Percentiles rank a stretch among this genome's conserved stretches.
Conservation (phyloP, 2,113 vertebrate species). For the Burhinus oedicnemus region DNA sequence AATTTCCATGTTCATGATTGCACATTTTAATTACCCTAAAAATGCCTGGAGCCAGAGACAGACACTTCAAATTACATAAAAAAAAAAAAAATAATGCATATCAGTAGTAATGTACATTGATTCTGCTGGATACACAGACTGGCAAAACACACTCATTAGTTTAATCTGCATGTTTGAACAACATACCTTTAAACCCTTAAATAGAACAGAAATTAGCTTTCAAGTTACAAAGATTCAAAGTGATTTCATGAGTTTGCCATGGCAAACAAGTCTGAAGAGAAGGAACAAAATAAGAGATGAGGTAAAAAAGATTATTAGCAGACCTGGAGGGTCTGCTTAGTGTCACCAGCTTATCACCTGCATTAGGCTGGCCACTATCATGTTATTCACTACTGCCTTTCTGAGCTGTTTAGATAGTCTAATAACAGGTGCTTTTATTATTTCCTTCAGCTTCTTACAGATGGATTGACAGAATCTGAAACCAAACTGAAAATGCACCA, state of each 20-base stretch:
- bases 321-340: background rate
- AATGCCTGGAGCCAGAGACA: background rate
- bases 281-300: background rate
- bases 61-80: background rate
- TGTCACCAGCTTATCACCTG: background rate
- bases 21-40: background rate
- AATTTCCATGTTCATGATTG: background rate
- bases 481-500: background rate
- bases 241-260: background rate
- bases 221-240: background rate
- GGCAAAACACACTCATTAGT: background rate
- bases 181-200: background rate
- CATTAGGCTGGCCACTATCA: background rate
- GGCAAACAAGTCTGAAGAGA: background rate
- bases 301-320: background rate
- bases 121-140: constrained; percentile 8
- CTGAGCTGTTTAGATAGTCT: background rate
- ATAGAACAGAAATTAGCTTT: background rate
- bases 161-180: background rate
- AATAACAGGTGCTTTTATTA: background rate
- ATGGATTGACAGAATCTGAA: background rate
- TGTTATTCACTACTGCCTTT: background rate
- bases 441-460: background rate
- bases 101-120: background rate
- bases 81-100: constrained; percentile 8